These are phyloP conservation scores for Ephydatia muelleri DNA, from an alignment of 37 sponge, comb jelly and placozoan genomes.

Conservation along the genomic window DNA sequence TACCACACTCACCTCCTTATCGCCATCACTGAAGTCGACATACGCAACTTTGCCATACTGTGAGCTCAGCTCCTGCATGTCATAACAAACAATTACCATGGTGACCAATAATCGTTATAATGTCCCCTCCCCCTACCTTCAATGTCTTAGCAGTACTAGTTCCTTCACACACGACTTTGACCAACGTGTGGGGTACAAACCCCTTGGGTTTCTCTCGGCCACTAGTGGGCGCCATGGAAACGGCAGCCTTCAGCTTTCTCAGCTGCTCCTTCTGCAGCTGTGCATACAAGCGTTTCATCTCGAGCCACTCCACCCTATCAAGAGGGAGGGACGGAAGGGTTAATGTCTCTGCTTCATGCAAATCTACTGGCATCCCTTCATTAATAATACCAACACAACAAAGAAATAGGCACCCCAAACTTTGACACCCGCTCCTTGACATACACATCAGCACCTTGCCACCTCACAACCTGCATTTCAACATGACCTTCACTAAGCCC, in stretches of 20 bases:
- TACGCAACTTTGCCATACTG: slow-evolving; percentile 48
- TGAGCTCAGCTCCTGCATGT: slow-evolving; percentile 35
- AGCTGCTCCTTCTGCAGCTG: slow-evolving; percentile 61
- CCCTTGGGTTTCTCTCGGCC: background rate
- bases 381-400: too few relatives aligned
- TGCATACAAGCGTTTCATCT: slow-evolving; percentile 51
- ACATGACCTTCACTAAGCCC: too few relatives aligned
- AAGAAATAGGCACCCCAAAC: too few relatives aligned
- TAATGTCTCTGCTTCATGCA: background rate
- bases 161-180: slow-evolving; percentile 26
- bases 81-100: background rate
- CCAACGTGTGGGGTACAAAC: slow-evolving; percentile 8
- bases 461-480: too few relatives aligned
- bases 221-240: background rate
- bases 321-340: background rate
- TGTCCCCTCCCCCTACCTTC: background rate
- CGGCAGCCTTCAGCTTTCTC: slow-evolving; percentile 38
- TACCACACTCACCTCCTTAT: slow-evolving; percentile 39
- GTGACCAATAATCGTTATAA: background rate
- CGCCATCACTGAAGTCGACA: slow-evolving; percentile 43
- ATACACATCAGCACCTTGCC: too few relatives aligned
- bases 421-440: too few relatives aligned
- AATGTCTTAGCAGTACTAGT: background rate
- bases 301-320: slow-evolving; percentile 53
- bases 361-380: background rate